Base-by-base conservation (phyloP, 2,113 vertebrate species). In the Heterochromis multidens region DNA sequence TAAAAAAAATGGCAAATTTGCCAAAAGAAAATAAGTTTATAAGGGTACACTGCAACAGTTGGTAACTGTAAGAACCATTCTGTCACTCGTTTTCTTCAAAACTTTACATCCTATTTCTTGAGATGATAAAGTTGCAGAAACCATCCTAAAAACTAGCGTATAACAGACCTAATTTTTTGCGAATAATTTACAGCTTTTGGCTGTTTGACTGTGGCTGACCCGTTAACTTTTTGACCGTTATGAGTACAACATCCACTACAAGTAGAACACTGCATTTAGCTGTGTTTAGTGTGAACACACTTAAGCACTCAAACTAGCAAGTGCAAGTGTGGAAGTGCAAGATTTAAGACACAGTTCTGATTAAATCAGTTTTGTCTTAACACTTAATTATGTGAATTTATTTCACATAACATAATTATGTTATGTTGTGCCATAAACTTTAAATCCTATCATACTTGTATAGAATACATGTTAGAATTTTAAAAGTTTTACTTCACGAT, bases 111-210 rank as follows among this genome's bases (percentile, higher is more conserved):
- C 16, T 7, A 9, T 49, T 43, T 29, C 46, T 29, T 17, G 27
- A 70, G 46, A 70, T 12, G 0, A 0, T 49, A 49, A 3, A 27
- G 23, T 27, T 46, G 40, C 40, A 49, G 19, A 70, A 43, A 27
- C 3, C 5, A 35, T 3, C 35, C 16, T 13, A 40, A 40, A 67
- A 67, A 17, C 0, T 27, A 19, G 9, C 37, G 46, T 46, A 11
- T 19, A 46, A 46, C 23, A 46, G 16, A 19, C 23, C 40, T 19
- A 70, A 0, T 0, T 19, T 70, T 52, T 70, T 70, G 37, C 23
- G 23, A 0, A 17, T 49, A 27, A 70, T 70, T 23, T 70, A 16
- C 13, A 27, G 40, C 2, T 0, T 70, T 70, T 1, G 0, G 37
- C 4, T 70, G 17, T 46, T 46, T 46, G 65, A 70, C 23, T 49